phyloP scores from a whole-genome alignment of 2,113 vertebrate species.

The Rhinoderma darwinii region DNA sequence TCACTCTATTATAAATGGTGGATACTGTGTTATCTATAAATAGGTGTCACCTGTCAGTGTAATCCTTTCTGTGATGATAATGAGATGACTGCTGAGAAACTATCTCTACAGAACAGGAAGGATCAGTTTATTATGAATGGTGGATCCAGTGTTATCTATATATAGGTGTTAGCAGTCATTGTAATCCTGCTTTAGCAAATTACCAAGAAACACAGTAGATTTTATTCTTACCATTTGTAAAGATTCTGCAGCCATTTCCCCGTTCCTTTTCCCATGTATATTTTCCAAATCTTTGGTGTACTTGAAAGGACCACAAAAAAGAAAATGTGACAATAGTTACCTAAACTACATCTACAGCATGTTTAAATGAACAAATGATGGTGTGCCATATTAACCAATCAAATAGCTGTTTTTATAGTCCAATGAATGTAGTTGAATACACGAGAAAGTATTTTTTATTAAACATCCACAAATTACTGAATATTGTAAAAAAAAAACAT shows the following conservation, averaged over 20 bases:
- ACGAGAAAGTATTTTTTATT: not conserved
- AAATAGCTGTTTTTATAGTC: not conserved
- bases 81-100: too few relatives aligned
- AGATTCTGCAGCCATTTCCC: not conserved
- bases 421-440: not conserved
- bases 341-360: not conserved
- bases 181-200: too few relatives aligned
- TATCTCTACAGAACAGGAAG: too few relatives aligned
- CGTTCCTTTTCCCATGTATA: not conserved
- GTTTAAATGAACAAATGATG: too few relatives aligned
- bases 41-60: too few relatives aligned
- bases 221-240: not conserved
- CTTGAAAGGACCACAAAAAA: not conserved
- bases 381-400: not conserved
- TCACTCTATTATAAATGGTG: too few relatives aligned
- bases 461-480: not conserved
- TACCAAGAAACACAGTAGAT: not conserved
- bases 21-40: too few relatives aligned
- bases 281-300: conserved; percentile 16
- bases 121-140: too few relatives aligned
- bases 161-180: too few relatives aligned
- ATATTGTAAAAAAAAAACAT: not conserved
- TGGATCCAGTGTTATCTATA: too few relatives aligned
- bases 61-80: too few relatives aligned
- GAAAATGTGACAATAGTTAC: not conserved